Conservation (phyloP, 2,888 invertebrate genomes). For the Ophion ellenae region DNA sequence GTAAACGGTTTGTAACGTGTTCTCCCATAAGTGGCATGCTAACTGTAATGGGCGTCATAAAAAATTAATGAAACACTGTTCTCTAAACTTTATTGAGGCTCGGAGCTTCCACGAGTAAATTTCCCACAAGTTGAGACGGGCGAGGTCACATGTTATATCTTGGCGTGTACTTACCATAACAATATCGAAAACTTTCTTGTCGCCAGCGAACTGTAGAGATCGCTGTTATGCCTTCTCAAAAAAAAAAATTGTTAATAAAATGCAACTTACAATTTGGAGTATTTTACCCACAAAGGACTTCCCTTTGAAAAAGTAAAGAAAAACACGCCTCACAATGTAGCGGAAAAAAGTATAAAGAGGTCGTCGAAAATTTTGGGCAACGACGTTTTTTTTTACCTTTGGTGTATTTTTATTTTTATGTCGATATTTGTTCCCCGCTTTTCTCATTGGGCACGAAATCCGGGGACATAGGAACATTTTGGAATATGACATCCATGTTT, state of each 20-base stretch:
- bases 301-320: too few species aligned
- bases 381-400: too few species aligned
- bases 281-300: too few species aligned
- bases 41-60: not conserved
- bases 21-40: not conserved
- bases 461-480: too few species aligned
- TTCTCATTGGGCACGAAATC: too few species aligned
- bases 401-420: too few species aligned
- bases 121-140: not conserved
- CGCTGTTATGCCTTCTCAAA: not conserved
- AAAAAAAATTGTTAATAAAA: not conserved
- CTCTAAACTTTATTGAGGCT: slow-evolving; percentile 1
- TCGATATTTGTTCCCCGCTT: too few species aligned
- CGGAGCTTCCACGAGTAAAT: slow-evolving; percentile 30
- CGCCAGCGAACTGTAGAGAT: not conserved
- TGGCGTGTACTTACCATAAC: slow-evolving; percentile 9
- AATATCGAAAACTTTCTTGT: slow-evolving; percentile 10
- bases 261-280: not conserved
- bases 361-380: too few species aligned
- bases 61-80: not conserved
- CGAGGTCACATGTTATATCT: slow-evolving; percentile 10
- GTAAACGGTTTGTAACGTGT: too few species aligned
- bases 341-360: too few species aligned
- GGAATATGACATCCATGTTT: too few species aligned
- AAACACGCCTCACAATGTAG: too few species aligned